phyloP scores from a whole-genome alignment of 2,113 vertebrate genomes.

The Lontra canadensis region DNA sequence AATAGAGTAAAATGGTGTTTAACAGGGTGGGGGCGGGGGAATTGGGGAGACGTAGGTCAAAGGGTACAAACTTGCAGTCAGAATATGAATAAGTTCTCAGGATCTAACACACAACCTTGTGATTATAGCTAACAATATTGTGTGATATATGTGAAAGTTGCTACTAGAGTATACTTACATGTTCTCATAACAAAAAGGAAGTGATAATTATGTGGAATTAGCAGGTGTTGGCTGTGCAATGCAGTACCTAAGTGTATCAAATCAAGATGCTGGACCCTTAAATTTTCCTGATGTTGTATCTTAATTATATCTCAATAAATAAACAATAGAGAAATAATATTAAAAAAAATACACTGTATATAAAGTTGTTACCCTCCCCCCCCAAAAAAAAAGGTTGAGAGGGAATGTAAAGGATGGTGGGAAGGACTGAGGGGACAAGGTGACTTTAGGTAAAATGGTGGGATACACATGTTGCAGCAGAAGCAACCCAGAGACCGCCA shows the following conservation, averaged over 20 bases:
- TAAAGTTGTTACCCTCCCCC: not conserved
- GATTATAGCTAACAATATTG: not conserved
- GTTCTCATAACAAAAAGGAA: not conserved
- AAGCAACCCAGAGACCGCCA: not conserved
- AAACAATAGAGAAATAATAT: not conserved
- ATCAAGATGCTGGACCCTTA: not conserved
- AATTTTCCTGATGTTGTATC: not conserved
- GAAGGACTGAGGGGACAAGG: fast-evolving
- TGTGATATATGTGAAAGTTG: not conserved
- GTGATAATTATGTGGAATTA: not conserved
- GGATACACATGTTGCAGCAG: not conserved
- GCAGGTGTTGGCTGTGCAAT: not conserved
- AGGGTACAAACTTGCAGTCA: not conserved
- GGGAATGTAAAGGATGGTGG: not conserved
- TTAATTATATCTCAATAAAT: not conserved
- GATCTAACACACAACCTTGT: not conserved
- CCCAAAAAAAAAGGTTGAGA: not conserved
- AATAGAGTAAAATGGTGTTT: not conserved
- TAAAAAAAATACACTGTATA: not conserved
- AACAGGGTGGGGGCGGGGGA: not conserved
- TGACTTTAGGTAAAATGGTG: not conserved
- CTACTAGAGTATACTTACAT: not conserved
- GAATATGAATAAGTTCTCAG: not conserved
- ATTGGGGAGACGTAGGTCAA: not conserved
- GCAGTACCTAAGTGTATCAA: not conserved